These are phyloP conservation scores for Sarcophaga variegata DNA, from an alignment of 2,888 invertebrate genomes.

Conservation along the genomic window DNA sequence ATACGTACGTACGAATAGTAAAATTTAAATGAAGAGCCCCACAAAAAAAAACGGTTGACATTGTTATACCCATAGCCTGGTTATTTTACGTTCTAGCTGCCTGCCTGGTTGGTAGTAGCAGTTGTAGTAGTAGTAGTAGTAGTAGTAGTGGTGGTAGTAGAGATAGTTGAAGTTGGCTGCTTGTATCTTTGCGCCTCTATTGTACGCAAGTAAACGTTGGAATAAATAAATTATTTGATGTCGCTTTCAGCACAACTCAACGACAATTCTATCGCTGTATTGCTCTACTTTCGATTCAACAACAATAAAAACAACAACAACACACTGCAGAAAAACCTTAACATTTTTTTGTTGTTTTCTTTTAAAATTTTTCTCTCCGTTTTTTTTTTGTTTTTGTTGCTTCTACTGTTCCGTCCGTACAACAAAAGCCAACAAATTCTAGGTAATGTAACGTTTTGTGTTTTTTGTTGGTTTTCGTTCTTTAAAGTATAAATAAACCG, in stretches of 20 bases:
- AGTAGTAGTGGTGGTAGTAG: conserved; percentile 31
- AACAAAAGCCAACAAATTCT: conserved; percentile 28
- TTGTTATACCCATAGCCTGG: conserved; percentile 12
- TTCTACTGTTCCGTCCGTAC: background rate
- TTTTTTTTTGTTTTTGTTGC: background rate
- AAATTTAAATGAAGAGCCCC: conserved; percentile 11
- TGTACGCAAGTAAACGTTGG: conserved; percentile 50
- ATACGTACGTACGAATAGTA: background rate
- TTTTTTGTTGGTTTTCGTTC: background rate
- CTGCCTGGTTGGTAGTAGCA: conserved; percentile 28
- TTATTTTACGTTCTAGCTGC: conserved; percentile 30
- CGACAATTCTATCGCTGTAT: conserved; percentile 50
- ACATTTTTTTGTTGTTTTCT: conserved; percentile 27
- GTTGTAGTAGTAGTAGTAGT: background rate
- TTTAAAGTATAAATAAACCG: conserved; percentile 42
- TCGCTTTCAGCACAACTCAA: conserved; percentile 64
- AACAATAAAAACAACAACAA: conserved; percentile 34
- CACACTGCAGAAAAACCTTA: conserved; percentile 34
- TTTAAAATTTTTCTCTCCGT: background rate
- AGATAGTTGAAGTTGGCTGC: background rate
- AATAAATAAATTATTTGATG: conserved; percentile 66
- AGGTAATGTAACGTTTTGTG: conserved; percentile 21
- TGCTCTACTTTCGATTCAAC: conserved; percentile 56
- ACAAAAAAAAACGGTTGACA: background rate
- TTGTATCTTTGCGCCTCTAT: conserved; percentile 40